These are phyloP conservation scores for Mastigias papua DNA, from an alignment of 30 jellyfish, hydroid and myxozoan species.

Conservation along the genomic window DNA sequence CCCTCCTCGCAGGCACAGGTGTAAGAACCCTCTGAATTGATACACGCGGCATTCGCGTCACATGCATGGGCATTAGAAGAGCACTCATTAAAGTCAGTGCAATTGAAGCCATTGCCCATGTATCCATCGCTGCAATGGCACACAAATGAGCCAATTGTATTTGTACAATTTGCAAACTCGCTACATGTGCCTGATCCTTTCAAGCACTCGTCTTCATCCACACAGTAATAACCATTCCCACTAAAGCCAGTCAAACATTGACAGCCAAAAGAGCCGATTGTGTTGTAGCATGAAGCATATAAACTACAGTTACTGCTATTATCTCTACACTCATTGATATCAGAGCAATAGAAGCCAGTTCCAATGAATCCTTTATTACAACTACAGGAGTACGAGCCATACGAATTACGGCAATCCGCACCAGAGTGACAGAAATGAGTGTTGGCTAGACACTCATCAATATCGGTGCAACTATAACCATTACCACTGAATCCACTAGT, in stretches of 20 bases:
- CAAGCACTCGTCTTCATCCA: conserved; percentile 66
- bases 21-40: conserved; percentile 26
- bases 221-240: conserved; percentile 70
- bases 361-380: conserved; percentile 75
- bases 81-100: conserved; percentile 59
- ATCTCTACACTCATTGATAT: conserved; percentile 62
- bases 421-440: conserved; percentile 44
- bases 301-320: conserved; percentile 47
- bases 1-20: conserved; percentile 32
- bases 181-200: conserved; percentile 25
- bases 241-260: conserved; percentile 55
- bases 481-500: conserved; percentile 37
- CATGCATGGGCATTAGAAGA: background rate
- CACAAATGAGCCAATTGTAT: conserved; percentile 53
- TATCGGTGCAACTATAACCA: conserved; percentile 44
- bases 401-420: conserved; percentile 50
- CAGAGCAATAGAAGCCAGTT: conserved; percentile 66
- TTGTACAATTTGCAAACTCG: conserved; percentile 36
- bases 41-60: conserved; percentile 24
- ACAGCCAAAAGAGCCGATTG: conserved; percentile 62
- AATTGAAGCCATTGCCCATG: conserved; percentile 55
- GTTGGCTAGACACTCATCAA: conserved; percentile 47
- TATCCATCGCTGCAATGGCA: conserved; percentile 66
- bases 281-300: conserved; percentile 36
- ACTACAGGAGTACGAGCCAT: conserved; percentile 42